These are phyloP conservation scores for Phymanthus crucifer DNA, from an alignment of 92 coral and sea anemone genomes.

Conservation along the genomic window DNA sequence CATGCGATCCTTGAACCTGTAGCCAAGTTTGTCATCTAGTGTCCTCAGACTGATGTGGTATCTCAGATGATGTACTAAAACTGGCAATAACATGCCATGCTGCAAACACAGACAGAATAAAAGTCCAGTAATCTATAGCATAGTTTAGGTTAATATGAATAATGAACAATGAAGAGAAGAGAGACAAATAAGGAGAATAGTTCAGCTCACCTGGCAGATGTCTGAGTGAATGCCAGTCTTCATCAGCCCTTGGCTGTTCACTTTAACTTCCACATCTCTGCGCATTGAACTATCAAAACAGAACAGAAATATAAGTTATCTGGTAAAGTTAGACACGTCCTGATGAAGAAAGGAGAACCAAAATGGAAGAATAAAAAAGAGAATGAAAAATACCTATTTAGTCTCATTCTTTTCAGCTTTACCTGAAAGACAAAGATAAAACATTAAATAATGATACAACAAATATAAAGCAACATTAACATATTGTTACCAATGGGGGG, in stretches of 20 bases:
- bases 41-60: slow-evolving; percentile 79
- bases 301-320: background rate
- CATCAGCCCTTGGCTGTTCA: slow-evolving; percentile 73
- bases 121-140: background rate
- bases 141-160: background rate
- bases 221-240: slow-evolving; percentile 91
- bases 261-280: slow-evolving; percentile 74
- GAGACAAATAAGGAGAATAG: background rate
- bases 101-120: slow-evolving; percentile 19
- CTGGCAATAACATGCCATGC: slow-evolving; percentile 94
- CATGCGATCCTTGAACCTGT: slow-evolving; percentile 77
- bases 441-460: background rate
- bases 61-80: slow-evolving; percentile 85
- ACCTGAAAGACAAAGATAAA: slow-evolving; percentile 48
- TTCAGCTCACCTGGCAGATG: slow-evolving; percentile 69
- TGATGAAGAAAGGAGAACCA: background rate
- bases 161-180: background rate
- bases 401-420: slow-evolving; percentile 73
- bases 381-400: slow-evolving; percentile 63
- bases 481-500: background rate
- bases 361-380: background rate
- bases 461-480: background rate
- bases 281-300: slow-evolving; percentile 75
- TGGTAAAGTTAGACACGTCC: background rate
- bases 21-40: slow-evolving; percentile 80